Percentiles rank a stretch among this genome's conserved stretches.
These are phyloP conservation scores for Heliocidaris erythrogramma DNA, from an alignment of 35 echinoderm and acorn worm species.

Conservation along the genomic window DNA sequence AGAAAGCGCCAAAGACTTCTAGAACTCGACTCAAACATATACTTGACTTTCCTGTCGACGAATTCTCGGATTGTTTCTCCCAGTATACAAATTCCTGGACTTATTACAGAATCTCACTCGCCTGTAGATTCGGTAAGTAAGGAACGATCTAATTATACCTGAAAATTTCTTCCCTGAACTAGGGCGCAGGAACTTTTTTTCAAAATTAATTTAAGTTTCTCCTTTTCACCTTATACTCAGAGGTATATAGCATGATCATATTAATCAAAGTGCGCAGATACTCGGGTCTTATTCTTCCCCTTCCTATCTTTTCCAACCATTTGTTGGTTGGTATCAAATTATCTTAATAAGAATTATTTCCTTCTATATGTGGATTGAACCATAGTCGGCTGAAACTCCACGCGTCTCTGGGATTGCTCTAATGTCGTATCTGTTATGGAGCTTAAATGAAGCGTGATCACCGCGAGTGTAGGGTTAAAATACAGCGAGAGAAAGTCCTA, in stretches of 20 bases:
- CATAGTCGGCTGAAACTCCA: not conserved
- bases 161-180: constrained; percentile 22
- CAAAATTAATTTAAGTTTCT: not conserved
- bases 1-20: not conserved
- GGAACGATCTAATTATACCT: constrained; percentile 6
- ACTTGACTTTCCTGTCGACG: not conserved
- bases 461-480: not conserved
- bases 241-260: not conserved
- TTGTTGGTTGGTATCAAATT: not conserved
- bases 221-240: not conserved
- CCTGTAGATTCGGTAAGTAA: not conserved
- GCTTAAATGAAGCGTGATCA: constrained; percentile 3
- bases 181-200: constrained; percentile 14
- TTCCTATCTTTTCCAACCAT: not conserved
- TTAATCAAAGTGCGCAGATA: not conserved
- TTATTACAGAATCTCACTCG: not conserved
- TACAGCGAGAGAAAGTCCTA: not conserved
- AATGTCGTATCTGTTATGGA: not conserved
- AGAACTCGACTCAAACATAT: not conserved
- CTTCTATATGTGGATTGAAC: not conserved
- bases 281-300: not conserved
- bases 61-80: not conserved
- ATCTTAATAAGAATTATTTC: constrained; percentile 14
- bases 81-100: not conserved
- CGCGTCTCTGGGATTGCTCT: not conserved